Base-by-base conservation (phyloP, 2,113 vertebrate species). In the Ptilonorhynchus violaceus region DNA sequence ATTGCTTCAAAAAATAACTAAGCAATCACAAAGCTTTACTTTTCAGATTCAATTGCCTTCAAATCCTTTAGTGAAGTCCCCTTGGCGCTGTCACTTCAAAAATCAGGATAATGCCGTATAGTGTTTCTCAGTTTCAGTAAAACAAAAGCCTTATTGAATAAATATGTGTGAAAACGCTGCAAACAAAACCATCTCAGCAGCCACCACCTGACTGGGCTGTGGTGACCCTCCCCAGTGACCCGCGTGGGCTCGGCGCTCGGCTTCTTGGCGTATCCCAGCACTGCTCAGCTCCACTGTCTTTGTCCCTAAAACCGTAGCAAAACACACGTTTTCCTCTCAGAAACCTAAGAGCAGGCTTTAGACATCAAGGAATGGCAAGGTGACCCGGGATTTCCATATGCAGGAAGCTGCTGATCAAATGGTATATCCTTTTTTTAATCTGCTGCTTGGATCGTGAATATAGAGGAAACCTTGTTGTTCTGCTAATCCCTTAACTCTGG, bases 101-200 rank as follows among this genome's bases (percentile, higher is more conserved):
- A 98, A 97, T 97, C 92, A 93, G 95, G 89, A 98, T 96, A 98
- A 98, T 91, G 90, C 92, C 12, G 68, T 47, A 79, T 80, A 93
- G 89, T 95, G 96, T 96, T 98, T 97, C 96, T 97, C 89, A 80
- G 41, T 92, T 93, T 89, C 97, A 97, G 93, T 76, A 96, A 98
- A 97, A 98, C 98, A 98, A 98, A 98, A 98, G 94, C 88, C 92
- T 96, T 96, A 98, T 98, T 98, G 95, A 98, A 98, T 97, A 98
- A 98, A 97, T 97, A 98, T 58, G 98, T 98, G 98, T 97, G 98
- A 98, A 98, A 98, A 98, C 6, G 66, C 42, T 89, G 92, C 97
- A 97, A 92, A 98, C 97, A 98, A 98, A 98, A 97, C 91, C 88
- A 96, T 97, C 97, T 96, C 96, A 27, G 82, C 97, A 96, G 97